Evolutionary conservation across 2,888 invertebrate genomes (phyloP).

Genomic region (Tineola bisselliella): DNA sequence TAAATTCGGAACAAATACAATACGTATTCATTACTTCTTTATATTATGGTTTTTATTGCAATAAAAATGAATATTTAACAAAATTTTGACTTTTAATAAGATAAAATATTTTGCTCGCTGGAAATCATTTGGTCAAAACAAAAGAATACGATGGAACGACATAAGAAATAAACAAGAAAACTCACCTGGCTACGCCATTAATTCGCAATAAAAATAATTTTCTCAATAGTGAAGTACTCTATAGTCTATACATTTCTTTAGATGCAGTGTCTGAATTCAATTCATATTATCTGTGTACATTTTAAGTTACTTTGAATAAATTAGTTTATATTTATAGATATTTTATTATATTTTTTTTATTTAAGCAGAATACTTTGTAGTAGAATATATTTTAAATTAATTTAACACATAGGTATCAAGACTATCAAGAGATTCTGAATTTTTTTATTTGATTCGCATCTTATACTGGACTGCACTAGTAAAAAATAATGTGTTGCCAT

Average conservation of each 20-base stretch:
- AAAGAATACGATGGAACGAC: constrained; percentile 62
- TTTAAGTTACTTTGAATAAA: too few relatives aligned
- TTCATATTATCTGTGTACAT: too few relatives aligned
- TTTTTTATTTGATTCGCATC: background rate
- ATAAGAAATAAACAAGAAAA: constrained; percentile 65
- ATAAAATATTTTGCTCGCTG: constrained; percentile 57
- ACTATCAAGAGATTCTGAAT: too few relatives aligned
- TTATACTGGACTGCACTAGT: background rate
- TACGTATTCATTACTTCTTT: constrained; percentile 65
- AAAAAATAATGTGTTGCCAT: background rate
- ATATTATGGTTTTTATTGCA: constrained; percentile 46
- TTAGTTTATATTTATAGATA: too few relatives aligned
- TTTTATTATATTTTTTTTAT: too few relatives aligned
- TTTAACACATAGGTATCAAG: too few relatives aligned
- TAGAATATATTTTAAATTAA: too few relatives aligned
- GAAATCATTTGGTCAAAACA: constrained; percentile 64
- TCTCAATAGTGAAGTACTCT: constrained; percentile 1
- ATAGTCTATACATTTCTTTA: background rate
- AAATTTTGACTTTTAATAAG: constrained; percentile 60
- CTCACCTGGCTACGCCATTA: constrained; percentile 69
- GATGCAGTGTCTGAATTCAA: too few relatives aligned
- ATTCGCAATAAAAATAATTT: constrained; percentile 63
- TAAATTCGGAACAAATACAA: constrained; percentile 65
- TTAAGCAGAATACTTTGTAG: too few relatives aligned
- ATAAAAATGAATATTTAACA: constrained; percentile 55